Evolutionary conservation across 2,888 invertebrate species (phyloP), one percentile per base, ranked within the genome.

Genomic region (Lydus trimaculatus): DNA sequence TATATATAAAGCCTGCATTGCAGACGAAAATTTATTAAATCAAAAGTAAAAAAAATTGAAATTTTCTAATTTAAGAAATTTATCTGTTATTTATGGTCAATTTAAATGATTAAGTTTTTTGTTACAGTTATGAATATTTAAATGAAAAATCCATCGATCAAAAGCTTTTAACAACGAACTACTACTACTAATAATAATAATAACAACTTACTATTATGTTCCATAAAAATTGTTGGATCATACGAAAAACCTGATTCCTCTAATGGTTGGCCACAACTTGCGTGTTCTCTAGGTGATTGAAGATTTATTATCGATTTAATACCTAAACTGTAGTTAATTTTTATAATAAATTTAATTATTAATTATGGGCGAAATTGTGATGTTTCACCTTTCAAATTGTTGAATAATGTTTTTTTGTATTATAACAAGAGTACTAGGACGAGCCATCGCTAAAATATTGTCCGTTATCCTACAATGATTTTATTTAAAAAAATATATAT

Each of bases 371-470:
- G 31, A 62, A 73, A 70, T 73, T 64, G 52, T 70, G 63, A 36
- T 39, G 28, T 48, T 60, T 66, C 86, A 90, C 89, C 90, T 90
- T 82, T 92, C 89, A 83, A 96, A 95, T 84, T 94, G 94, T 77
- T 91, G 90, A 75, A 95, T 90, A 75, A 95, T 89, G 76, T 93
- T 91, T 80, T 91, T 90, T 78, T 93, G 91, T 5, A 91, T 88
- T 64, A 96, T 93, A 73, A 89, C 86, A 31, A 89, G 87, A 48
- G 92, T 91, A 83, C 91, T 94, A 67, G 95, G 95, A 23, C 96
- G 90, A 67, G 95, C 92, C 95, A 95, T 96, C 82, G 96, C 96
- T 79, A 96, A 85, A 75, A 96, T 92, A 81, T 95, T 92, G 75
- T 94, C 93, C 7, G 95, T 96, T 75, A 96, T 91, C 96, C 96